These are phyloP conservation scores for Tetanocera ferruginea DNA, from an alignment of 2,888 invertebrate species.

Conservation along the genomic window DNA sequence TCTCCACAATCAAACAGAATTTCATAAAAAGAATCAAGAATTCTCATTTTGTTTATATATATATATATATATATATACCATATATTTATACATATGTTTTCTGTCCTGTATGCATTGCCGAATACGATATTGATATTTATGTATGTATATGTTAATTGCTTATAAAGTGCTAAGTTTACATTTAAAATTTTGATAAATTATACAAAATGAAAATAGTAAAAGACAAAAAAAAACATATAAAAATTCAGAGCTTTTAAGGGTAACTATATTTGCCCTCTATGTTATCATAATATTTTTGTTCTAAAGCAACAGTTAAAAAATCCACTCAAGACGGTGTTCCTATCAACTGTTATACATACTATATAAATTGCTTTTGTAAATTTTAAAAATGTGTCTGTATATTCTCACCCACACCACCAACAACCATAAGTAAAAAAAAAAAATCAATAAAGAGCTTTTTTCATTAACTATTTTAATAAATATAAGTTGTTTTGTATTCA, in stretches of 20 bases:
- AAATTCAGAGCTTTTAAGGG: too few relatives aligned
- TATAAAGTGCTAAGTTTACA: slow-evolving; percentile 37
- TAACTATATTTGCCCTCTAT: too few relatives aligned
- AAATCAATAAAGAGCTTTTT: not conserved
- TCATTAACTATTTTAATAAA: not conserved
- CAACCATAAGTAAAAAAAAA: not conserved
- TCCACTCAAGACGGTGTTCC: not conserved
- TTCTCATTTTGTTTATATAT: slow-evolving; percentile 35
- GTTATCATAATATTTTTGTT: too few relatives aligned
- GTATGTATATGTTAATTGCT: slow-evolving; percentile 31
- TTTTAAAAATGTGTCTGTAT: not conserved
- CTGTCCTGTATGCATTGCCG: slow-evolving; percentile 15
- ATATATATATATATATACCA: slow-evolving; percentile 7
- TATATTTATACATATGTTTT: slow-evolving; percentile 22
- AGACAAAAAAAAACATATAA: too few relatives aligned
- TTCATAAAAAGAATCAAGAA: slow-evolving; percentile 28
- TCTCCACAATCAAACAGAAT: not conserved
- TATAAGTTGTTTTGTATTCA: not conserved
- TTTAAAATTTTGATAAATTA: slow-evolving; percentile 27
- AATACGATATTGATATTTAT: not conserved
- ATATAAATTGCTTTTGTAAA: slow-evolving; percentile 3
- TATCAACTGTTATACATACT: not conserved
- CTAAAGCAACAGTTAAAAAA: not conserved
- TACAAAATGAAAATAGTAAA: not conserved
- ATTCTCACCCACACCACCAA: not conserved